Evolutionary conservation across 2,113 vertebrate genomes (phyloP).

Genomic region (Odobenus rosmarus): DNA sequence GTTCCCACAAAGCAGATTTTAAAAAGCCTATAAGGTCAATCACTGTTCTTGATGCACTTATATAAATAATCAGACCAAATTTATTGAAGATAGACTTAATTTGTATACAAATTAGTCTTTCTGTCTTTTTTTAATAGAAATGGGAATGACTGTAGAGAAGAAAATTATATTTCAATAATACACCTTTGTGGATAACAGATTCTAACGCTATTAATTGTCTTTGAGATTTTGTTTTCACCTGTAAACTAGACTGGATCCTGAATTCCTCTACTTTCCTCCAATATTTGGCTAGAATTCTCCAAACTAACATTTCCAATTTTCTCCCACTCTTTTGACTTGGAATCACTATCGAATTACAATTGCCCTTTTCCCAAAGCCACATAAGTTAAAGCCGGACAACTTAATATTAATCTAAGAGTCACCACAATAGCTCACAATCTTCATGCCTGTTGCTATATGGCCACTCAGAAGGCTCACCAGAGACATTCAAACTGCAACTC

Average conservation of each 20-base stretch:
- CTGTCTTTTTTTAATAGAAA: background rate
- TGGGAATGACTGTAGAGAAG: background rate
- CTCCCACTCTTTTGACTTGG: background rate
- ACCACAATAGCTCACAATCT: background rate
- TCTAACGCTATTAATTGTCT: background rate
- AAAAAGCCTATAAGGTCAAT: background rate
- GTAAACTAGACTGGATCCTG: background rate
- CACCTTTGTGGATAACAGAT: background rate
- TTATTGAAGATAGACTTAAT: background rate
- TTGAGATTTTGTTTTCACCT: background rate
- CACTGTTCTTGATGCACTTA: background rate
- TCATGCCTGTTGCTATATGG: background rate
- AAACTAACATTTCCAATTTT: background rate
- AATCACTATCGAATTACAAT: background rate
- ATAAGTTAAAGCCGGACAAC: background rate
- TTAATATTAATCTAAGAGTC: background rate
- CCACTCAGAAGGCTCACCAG: background rate
- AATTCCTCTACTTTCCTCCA: background rate
- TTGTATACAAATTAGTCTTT: background rate
- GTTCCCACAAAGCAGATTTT: background rate
- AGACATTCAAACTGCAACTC: background rate
- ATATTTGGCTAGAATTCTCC: background rate
- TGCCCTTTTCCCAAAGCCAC: background rate
- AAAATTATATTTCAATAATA: background rate
- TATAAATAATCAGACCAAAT: background rate